Base-by-base conservation (phyloP, 2,888 invertebrate species). In the Habrosyne pyritoides region DNA sequence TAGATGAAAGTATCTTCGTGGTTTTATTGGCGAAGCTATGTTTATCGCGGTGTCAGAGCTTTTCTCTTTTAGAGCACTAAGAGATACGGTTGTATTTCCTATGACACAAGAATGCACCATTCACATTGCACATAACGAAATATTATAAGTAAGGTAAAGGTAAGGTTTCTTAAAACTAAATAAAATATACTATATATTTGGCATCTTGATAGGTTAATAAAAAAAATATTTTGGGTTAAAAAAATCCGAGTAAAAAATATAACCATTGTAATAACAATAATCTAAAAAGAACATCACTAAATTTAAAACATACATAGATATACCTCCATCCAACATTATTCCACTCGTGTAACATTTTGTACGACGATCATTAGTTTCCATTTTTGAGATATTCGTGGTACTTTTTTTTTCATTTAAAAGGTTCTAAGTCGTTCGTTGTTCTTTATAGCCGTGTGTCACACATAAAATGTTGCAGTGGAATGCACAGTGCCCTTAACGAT, bases 391-490 rank as follows among this genome's bases (percentile, higher is more conserved):
- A 18, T 18, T 42, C 14, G 14, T 6, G n/a, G 5, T 36, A 14
- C 14, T 42, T 42, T 42, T 42, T 42, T 42, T 42, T 42, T 8
- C 2, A 6, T 8, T 42, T 42, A 8, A 18, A 42, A 42, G 12
- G 42, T 42, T 42, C 42, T 42, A 42, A 42, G 18, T 42, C 18
- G 18, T 42, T 18, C 18, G 42, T 42, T 18, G 42, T 42, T 66
- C 62, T 73, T 67, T 60, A 65, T 55, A 42, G 26, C 57, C 14
- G 64, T 74, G 56, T 68, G 71, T 69, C 67, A 54, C 59, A 57
- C 67, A 68, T 66, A 69, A 70, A 75, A 66, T 64, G 68, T 62
- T 58, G 59, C 54, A 61, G 52, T 49, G 70, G 71, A 73, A 75
- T 76, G 67, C 60, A 58, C 57, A 42, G 14, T 57, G 65, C 57